Conservation (phyloP, 2,888 invertebrate species). For the Drosophila hamatofila region DNA sequence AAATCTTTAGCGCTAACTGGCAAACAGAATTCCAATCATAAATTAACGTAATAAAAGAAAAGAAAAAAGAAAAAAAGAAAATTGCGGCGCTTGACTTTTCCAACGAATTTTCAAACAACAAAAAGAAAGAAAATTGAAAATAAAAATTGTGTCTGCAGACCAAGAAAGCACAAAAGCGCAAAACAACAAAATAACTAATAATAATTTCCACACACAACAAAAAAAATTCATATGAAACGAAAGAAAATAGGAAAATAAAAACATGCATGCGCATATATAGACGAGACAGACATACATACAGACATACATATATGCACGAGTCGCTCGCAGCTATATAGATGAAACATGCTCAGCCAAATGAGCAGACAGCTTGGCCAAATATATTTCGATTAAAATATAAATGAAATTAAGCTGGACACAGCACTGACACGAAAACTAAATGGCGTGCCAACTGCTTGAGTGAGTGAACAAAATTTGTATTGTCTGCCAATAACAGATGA, state of each 20-base stretch:
- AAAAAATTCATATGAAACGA: slow-evolving; percentile 66
- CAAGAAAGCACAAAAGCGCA: slow-evolving; percentile 43
- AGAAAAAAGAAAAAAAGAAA: neutral
- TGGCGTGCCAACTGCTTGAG: slow-evolving; percentile 64
- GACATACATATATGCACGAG: slow-evolving; percentile 19
- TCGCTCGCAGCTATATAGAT: slow-evolving; percentile 18
- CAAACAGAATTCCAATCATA: slow-evolving; percentile 73
- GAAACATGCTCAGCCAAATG: slow-evolving; percentile 25
- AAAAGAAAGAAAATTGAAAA: slow-evolving; percentile 20
- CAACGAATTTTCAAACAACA: slow-evolving; percentile 35
- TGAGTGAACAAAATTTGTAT: slow-evolving; percentile 43
- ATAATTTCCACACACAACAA: slow-evolving; percentile 57
- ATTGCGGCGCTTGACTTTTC: slow-evolving; percentile 58
- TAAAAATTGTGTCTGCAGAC: slow-evolving; percentile 70
- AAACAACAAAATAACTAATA: slow-evolving; percentile 77
- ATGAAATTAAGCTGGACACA: slow-evolving; percentile 76
- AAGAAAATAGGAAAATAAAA: slow-evolving; percentile 7
- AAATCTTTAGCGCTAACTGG: slow-evolving; percentile 64
- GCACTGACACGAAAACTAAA: slow-evolving; percentile 68
- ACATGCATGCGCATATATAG: slow-evolving; percentile 27
- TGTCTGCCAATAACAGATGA: slow-evolving; percentile 53
- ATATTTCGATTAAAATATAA: slow-evolving; percentile 78
- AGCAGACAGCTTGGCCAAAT: slow-evolving; percentile 53
- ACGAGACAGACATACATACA: neutral
- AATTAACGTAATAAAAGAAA: slow-evolving; percentile 66